Evolutionary conservation across 2,888 invertebrate genomes (phyloP), one percentile per base, ranked within the genome.

Genomic region (Drosophila anomelani): DNA sequence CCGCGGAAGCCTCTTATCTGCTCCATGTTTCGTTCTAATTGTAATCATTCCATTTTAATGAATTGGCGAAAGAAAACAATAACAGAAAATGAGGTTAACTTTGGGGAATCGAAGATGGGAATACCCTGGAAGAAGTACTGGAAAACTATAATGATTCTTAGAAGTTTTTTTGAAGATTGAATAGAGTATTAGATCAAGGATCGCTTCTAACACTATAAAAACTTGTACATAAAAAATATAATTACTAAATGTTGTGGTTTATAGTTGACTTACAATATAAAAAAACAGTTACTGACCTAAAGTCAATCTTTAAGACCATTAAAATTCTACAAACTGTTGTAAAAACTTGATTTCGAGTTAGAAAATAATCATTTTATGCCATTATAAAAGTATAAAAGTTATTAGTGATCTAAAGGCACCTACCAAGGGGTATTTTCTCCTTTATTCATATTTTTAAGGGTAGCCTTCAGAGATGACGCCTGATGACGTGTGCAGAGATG

Each of bases 401-500:
- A 13, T 26, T 20, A 8, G 20, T 20, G 41, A 34, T 9, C 23
- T 4, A 2, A 9, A 10, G 10, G 32, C 23, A n/a, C 7, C 32
- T 12, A 1, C 17, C 20, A 8, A 17, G 32, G 13, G 51, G 43
- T 17, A 36, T 36, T 36, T 57, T 62, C 13, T 10, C n/a, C 17
- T 3, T 38, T 26, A 29, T 51, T 38, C 6, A 4, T 9, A 9
- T 17, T 36, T 34, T 29, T 17, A 23, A 46, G 56, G 44, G 63
- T 43, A 58, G 34, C 41, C 34, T 53, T 53, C 51, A 53, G 34
- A 29, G 38, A 57, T 44, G 53, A 58, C 46, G 66, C 75, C 62
- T 58, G 67, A 77, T 87, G 88, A 87, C 85, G 85, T 75, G 57
- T 62, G 77, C 68, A 41, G 58, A 61, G 73, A 78, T 80, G 81